Percentiles rank a stretch among this genome's conserved stretches.
These are phyloP conservation scores for Tillus elongatus DNA, from an alignment of 2,888 invertebrate species.

Conservation along the genomic window DNA sequence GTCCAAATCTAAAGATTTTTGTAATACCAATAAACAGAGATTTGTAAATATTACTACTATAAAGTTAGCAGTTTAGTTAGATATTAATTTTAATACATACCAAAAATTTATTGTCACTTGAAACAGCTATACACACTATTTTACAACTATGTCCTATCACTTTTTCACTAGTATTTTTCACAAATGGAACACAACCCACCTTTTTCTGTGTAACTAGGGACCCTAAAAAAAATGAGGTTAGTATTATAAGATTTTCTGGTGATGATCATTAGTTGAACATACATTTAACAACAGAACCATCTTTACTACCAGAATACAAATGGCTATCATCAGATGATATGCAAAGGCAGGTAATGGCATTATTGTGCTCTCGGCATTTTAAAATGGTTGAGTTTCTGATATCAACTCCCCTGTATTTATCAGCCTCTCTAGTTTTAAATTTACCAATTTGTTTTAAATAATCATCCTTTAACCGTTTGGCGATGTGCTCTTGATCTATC, in stretches of 20 bases:
- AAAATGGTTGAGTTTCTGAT: conserved; percentile 43
- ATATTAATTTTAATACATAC: conserved; percentile 42
- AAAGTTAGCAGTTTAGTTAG: no score
- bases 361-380: conserved; percentile 68
- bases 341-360: conserved; percentile 72
- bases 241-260: no score
- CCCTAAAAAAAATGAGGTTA: conserved; percentile 40
- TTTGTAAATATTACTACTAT: no score
- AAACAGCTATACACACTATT: conserved; percentile 61
- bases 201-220: conserved; percentile 55
- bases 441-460: conserved; percentile 79
- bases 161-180: conserved; percentile 22
- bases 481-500: conserved; percentile 56
- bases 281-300: conserved; percentile 82
- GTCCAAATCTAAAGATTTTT: no score
- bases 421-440: conserved; percentile 66
- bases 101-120: conserved; percentile 73
- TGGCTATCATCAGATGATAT: conserved; percentile 62
- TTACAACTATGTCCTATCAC: conserved; percentile 35
- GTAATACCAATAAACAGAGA: no score
- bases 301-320: conserved; percentile 80
- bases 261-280: no score
- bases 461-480: conserved; percentile 73
- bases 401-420: conserved; percentile 44
- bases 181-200: conserved; percentile 47